Percentiles rank a stretch among this genome's conserved stretches.
Conservation (phyloP, 30 jellyfish, hydroid and myxozoan species). For the Catostylus mosaicus region DNA sequence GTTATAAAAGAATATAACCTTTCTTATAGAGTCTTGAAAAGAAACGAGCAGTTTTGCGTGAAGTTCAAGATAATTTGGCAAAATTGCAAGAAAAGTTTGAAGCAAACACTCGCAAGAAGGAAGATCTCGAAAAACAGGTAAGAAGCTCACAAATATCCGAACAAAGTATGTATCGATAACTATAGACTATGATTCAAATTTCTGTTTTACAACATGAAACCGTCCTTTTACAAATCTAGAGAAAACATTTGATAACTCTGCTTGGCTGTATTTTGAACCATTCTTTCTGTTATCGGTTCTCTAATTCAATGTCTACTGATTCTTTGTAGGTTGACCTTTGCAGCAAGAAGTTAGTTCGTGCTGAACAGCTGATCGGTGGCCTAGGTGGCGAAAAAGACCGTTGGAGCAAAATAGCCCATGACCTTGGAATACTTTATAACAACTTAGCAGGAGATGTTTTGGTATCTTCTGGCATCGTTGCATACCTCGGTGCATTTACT, state of each 20-base stretch:
- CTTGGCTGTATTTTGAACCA: too few species aligned
- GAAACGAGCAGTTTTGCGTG: constrained; percentile 89
- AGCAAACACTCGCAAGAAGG: constrained; percentile 93
- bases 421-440: constrained; percentile 75
- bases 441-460: constrained; percentile 96
- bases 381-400: constrained; percentile 99
- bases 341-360: constrained; percentile 95
- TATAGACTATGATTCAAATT: too few species aligned
- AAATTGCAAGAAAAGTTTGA: constrained; percentile 95
- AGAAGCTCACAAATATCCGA: too few species aligned
- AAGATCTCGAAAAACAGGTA: constrained; percentile 96
- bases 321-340: constrained; percentile 86
- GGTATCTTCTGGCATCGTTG: constrained; percentile 96
- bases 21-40: constrained; percentile 86
- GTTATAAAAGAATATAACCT: too few species aligned
- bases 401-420: constrained; percentile 93
- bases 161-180: too few species aligned
- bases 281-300: too few species aligned
- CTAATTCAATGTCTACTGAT: too few species aligned
- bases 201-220: too few species aligned
- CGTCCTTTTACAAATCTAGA: too few species aligned
- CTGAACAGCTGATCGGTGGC: constrained; percentile 97
- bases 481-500: constrained; percentile 99
- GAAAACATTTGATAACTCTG: too few species aligned
- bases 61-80: constrained; percentile 97